These are phyloP conservation scores for Melanotaenia trifasciata DNA, from an alignment of 2,797 vertebrate species.

Conservation along the genomic window DNA sequence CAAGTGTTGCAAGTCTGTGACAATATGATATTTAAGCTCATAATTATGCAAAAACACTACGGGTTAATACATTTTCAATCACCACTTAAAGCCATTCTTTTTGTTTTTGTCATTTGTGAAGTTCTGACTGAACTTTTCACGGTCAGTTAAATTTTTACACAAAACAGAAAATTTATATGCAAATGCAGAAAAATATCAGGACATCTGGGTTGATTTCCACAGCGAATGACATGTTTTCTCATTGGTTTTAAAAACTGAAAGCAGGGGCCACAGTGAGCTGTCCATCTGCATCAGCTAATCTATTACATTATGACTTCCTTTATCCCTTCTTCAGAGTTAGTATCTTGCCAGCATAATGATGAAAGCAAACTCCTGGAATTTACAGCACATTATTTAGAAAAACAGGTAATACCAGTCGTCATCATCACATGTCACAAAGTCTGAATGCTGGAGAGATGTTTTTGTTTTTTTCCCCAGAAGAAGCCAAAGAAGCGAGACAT, in stretches of 20 bases:
- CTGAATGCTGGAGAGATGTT: background rate
- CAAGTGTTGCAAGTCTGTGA: constrained; percentile 41
- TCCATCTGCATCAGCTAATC: background rate
- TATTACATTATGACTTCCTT: background rate
- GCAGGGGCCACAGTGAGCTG: too few species aligned
- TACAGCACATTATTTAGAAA: background rate
- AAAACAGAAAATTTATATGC: background rate
- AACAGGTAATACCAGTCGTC: background rate
- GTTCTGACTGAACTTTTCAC: background rate
- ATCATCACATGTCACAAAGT: background rate
- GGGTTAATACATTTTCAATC: background rate
- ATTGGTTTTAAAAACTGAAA: too few species aligned
- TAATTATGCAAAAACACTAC: background rate
- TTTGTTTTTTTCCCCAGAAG: too few species aligned
- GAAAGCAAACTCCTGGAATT: background rate
- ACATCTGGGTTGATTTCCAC: background rate
- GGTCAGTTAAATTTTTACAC: background rate
- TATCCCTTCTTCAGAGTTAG: background rate
- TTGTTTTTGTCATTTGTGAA: constrained; percentile 2
- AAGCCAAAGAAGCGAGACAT: background rate
- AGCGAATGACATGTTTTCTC: background rate
- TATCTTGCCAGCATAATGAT: background rate
- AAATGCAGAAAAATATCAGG: background rate
- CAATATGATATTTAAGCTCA: background rate
- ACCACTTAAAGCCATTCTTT: background rate